Evolutionary conservation across 2,888 invertebrate species (phyloP).

Genomic region (Scotopteryx bipunctaria): DNA sequence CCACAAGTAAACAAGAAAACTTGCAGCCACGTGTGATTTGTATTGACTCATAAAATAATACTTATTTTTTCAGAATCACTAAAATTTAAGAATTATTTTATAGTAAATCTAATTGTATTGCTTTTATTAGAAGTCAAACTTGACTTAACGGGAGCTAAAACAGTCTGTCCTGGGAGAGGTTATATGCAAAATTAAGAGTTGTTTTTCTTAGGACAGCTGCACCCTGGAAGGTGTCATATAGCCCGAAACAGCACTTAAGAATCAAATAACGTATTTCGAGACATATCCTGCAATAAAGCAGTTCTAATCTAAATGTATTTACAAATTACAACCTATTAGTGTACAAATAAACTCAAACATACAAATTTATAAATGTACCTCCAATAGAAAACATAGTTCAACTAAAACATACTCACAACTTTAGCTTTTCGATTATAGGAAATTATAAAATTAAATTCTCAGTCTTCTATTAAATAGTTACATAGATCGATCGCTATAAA

Average conservation of each 20-base stretch:
- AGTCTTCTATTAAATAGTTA: slow-evolving; percentile 78
- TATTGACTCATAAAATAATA: slow-evolving; percentile 42
- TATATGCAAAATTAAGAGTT: background rate
- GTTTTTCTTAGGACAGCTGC: background rate
- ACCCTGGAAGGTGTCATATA: background rate
- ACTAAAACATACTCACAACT: slow-evolving; percentile 50
- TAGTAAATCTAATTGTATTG: slow-evolving; percentile 46
- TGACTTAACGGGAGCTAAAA: slow-evolving; percentile 16
- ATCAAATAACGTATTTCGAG: slow-evolving; percentile 10
- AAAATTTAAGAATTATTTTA: slow-evolving; percentile 44
- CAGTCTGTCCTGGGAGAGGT: background rate
- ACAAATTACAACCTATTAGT: slow-evolving; percentile 49
- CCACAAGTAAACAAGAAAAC: no score
- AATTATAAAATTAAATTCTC: slow-evolving; percentile 71
- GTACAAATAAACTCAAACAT: slow-evolving; percentile 49
- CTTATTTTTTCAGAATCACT: slow-evolving; percentile 29
- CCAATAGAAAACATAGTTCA: slow-evolving; percentile 41
- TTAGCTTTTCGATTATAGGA: slow-evolving; percentile 49
- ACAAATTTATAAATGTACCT: slow-evolving; percentile 39
- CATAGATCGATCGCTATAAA: slow-evolving; percentile 64
- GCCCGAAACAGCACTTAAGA: background rate
- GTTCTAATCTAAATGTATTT: slow-evolving; percentile 40
- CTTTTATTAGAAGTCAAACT: slow-evolving; percentile 37
- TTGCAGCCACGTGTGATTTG: no score
- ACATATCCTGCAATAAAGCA: slow-evolving; percentile 45